phyloP scores from a whole-genome alignment of 2,888 invertebrate genomes.

The Calliopum simillimum region DNA sequence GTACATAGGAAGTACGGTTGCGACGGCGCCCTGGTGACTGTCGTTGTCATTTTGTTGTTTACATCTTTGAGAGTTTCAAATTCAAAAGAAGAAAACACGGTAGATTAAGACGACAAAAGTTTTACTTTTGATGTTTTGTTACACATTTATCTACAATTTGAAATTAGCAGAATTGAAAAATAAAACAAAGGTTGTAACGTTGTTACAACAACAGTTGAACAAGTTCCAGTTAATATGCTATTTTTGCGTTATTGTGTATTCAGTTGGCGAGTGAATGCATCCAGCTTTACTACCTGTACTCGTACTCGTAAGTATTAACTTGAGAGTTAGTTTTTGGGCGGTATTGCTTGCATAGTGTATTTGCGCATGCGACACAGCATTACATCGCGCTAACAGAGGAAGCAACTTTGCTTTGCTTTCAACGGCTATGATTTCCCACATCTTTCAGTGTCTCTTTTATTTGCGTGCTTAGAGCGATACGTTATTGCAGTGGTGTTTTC shows the following conservation, averaged over 20 bases:
- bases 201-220: too few relatives aligned
- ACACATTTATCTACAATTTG: too few relatives aligned
- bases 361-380: constrained; percentile 11
- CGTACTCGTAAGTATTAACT: neutral
- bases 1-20: constrained; percentile 20
- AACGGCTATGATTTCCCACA: constrained; percentile 3
- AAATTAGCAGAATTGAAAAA: too few relatives aligned
- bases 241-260: too few relatives aligned
- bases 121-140: neutral
- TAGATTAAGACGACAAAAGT: neutral
- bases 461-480: neutral
- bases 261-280: too few relatives aligned
- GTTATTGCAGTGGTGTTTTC: neutral
- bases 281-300: too few relatives aligned
- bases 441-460: neutral
- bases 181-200: too few relatives aligned
- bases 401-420: neutral
- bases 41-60: neutral
- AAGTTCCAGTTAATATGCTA: too few relatives aligned
- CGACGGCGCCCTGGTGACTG: constrained; percentile 1
- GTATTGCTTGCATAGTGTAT: constrained; percentile 13
- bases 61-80: neutral
- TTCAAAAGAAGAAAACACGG: neutral
- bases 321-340: neutral
- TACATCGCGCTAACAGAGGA: neutral